Evolutionary conservation across 2,113 vertebrate species (phyloP), one percentile per base, ranked within the genome.

Genomic region (Eulemur macaco): DNA sequence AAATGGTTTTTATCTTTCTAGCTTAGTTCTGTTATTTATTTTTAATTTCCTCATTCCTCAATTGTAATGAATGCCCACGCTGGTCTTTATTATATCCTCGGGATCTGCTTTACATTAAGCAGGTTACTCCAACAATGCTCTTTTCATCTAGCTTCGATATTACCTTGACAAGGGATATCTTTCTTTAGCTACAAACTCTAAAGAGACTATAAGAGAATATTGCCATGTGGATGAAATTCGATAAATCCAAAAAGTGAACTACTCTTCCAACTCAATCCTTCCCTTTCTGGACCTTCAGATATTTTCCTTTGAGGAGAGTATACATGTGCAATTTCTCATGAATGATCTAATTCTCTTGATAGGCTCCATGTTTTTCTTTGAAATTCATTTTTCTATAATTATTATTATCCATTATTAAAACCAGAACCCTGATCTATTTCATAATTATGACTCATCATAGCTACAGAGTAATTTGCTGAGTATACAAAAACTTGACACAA

Each of bases 341-440:
- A 85, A n/a, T 50, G 4, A 60, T 58, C 6, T 86, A 80, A 73
- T 31, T 85, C 27, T 4, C 5, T 94, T 52, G 6, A 7, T 21
- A 80, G 21, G 52, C 2, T 78, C 6, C 1, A 45, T 86, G 13
- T 56, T 90, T 86, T 86, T 5, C 4, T 82, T 93, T 29, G 21
- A 27, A 29, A 64, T 76, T 74, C 1, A 31, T 74, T 91, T 85
- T 87, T 81, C 58, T 77, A 8, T 37, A 91, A 87, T 52, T 52
- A 31, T 9, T 94, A 27, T 31, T 69, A 31, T 54, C 25, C 69
- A 52, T 63, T 82, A 29, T 42, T 89, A 50, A 82, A 91, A 52
- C 29, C 13, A 74, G 45, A 71, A 66, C 0, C 0, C 0, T 58
- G 0, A 0, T 58, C 1, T 25, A 76, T 71, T 86, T 64, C 15